A percentile compares a stretch with the other conserved stretches of the same genome.
These are phyloP conservation scores for Psettodes erumei DNA, from an alignment of 2,113 vertebrate genomes.

Conservation along the genomic window DNA sequence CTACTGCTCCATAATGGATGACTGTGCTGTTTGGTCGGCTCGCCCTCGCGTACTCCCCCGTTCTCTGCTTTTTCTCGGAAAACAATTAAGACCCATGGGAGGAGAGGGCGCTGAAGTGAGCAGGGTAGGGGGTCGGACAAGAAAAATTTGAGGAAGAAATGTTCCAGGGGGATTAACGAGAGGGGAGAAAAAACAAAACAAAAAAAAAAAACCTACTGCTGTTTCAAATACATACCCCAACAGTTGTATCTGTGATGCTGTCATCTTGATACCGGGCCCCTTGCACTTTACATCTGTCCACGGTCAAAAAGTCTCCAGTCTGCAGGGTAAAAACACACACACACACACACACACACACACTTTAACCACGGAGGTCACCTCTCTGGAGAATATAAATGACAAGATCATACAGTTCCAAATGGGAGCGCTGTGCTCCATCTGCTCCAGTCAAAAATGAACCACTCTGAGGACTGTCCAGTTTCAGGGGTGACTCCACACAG, in stretches of 20 bases:
- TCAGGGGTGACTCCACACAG: neutral
- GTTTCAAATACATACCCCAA: constrained; percentile 71
- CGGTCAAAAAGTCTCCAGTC: constrained; percentile 77
- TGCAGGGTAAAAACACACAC: constrained; percentile 43
- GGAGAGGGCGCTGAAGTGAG: constrained; percentile 40
- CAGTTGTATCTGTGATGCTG: constrained; percentile 63
- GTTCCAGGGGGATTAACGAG: constrained; percentile 11
- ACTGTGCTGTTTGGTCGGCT: constrained; percentile 48
- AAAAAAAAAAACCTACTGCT: constrained; percentile 5
- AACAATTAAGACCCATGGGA: constrained; percentile 50
- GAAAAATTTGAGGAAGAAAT: constrained; percentile 36
- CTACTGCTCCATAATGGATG: constrained; percentile 68
- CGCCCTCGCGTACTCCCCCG: constrained; percentile 16
- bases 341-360: constrained; percentile 5
- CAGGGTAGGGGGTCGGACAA: constrained; percentile 4
- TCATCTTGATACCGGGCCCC: constrained; percentile 76
- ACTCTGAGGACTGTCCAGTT: neutral
- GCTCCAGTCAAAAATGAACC: neutral
- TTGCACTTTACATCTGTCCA: constrained; percentile 79
- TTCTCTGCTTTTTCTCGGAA: constrained; percentile 40
- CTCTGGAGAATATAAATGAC: constrained; percentile 16
- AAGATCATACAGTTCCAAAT: constrained; percentile 1
- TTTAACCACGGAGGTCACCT: constrained; percentile 3
- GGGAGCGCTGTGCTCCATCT: neutral
- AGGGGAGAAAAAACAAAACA: too few species aligned